These are phyloP conservation scores for Artibeus jamaicensis DNA, from an alignment of 2,797 vertebrate genomes.

Conservation along the genomic window DNA sequence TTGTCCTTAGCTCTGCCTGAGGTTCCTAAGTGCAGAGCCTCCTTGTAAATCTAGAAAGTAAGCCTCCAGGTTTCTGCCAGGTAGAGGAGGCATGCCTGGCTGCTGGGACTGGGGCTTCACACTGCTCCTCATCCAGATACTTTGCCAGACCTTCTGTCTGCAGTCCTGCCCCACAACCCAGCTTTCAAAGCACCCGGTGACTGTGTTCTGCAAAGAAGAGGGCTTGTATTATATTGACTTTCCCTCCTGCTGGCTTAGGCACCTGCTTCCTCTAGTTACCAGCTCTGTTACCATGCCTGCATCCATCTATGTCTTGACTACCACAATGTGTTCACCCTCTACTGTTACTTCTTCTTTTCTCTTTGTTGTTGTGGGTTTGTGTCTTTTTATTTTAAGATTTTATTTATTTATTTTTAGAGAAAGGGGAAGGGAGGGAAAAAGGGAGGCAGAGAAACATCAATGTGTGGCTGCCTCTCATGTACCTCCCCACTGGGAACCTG, in stretches of 20 bases:
- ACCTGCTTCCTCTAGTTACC: neutral
- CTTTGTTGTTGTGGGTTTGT: neutral
- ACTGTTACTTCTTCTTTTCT: neutral
- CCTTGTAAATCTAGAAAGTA: neutral
- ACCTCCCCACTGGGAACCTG: too few species aligned
- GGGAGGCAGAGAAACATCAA: too few species aligned
- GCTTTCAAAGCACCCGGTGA: neutral
- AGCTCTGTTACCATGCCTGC: neutral
- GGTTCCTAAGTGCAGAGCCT: neutral
- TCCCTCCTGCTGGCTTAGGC: neutral
- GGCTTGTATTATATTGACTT: neutral
- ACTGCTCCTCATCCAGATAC: neutral
- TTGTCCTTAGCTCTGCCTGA: neutral
- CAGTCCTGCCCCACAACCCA: neutral
- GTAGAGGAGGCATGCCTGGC: neutral
- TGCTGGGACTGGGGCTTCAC: too few species aligned
- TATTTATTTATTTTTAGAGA: too few species aligned
- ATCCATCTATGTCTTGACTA: neutral
- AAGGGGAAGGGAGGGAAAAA: too few species aligned
- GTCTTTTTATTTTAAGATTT: neutral
- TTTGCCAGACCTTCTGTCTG: neutral
- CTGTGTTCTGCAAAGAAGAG: neutral
- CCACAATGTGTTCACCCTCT: neutral
- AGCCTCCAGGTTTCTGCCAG: neutral
- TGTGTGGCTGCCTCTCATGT: too few species aligned